A percentile compares a stretch with the other conserved stretches of the same genome.
These are phyloP conservation scores for Tapera naevia DNA, from an alignment of 2,797 vertebrate genomes.

Conservation along the genomic window DNA sequence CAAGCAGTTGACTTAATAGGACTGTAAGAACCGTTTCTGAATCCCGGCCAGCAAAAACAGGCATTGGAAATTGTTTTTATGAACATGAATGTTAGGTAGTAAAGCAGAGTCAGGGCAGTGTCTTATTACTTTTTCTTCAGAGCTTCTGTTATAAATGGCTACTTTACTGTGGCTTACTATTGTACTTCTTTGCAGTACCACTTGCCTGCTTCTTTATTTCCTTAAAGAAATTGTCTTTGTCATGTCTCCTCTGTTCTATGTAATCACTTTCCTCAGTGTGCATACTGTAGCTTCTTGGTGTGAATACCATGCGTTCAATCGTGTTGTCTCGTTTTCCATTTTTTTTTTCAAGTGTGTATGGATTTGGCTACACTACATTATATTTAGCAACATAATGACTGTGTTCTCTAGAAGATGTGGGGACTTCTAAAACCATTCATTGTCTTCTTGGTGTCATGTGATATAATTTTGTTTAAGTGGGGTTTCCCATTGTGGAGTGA, in stretches of 20 bases:
- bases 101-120: slow-evolving; percentile 39
- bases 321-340: background rate
- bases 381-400: background rate
- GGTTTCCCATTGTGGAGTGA: background rate
- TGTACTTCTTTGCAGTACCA: slow-evolving; percentile 5
- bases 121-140: slow-evolving; percentile 46
- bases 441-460: background rate
- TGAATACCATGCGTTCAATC: background rate
- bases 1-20: slow-evolving; percentile 25
- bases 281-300: background rate
- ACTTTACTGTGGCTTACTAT: slow-evolving; percentile 47
- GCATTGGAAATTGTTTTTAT: slow-evolving; percentile 61
- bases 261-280: background rate
- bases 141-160: slow-evolving; percentile 46
- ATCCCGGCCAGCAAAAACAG: slow-evolving; percentile 54
- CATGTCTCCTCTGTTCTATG: slow-evolving; percentile 2
- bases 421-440: background rate
- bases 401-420: background rate
- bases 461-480: background rate
- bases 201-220: background rate
- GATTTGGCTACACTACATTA: background rate
- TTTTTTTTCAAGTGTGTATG: background rate
- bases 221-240: slow-evolving; percentile 30
- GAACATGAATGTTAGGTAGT: slow-evolving; percentile 38
- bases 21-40: slow-evolving; percentile 39